These are phyloP conservation scores for Triplophysa dalaica DNA, from an alignment of 2,113 vertebrate species.

Conservation along the genomic window DNA sequence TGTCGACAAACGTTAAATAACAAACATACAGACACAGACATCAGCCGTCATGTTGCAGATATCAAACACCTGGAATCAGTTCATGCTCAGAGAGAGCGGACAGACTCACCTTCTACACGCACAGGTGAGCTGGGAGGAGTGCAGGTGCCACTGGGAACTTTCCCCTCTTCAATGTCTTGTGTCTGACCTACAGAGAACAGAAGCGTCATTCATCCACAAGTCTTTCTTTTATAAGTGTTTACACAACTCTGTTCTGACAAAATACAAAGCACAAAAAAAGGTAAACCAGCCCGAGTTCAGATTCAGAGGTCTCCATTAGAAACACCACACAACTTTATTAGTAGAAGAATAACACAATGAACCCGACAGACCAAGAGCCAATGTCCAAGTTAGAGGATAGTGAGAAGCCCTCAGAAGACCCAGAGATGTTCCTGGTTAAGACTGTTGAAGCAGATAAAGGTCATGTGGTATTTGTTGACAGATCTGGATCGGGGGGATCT, in stretches of 20 bases:
- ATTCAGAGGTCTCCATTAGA: not conserved
- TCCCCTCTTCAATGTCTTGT: slow-evolving; percentile 73
- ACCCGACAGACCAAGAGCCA: not conserved
- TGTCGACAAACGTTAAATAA: slow-evolving; percentile 65
- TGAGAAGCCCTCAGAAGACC: not conserved
- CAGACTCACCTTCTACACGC: slow-evolving; percentile 86
- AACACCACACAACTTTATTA: slow-evolving; percentile 44
- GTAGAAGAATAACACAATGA: slow-evolving; percentile 26
- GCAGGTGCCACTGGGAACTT: slow-evolving; percentile 74
- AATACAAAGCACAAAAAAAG: not conserved
- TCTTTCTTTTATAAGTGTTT: no score
- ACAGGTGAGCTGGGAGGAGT: slow-evolving; percentile 88
- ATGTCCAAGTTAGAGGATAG: slow-evolving; percentile 32
- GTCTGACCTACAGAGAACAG: slow-evolving; percentile 60
- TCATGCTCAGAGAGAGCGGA: slow-evolving; percentile 47
- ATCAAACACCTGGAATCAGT: slow-evolving; percentile 52
- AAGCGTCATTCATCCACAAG: not conserved
- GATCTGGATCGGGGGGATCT: slow-evolving; percentile 2
- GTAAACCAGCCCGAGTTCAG: not conserved
- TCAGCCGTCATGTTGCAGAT: slow-evolving; percentile 32
- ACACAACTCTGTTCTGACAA: not conserved
- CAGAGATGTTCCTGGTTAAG: not conserved
- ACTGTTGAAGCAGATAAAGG: not conserved
- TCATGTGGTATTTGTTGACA: slow-evolving; percentile 17
- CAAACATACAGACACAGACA: slow-evolving; percentile 52